A percentile compares a stretch with the other conserved stretches of the same genome.
Evolutionary conservation across 2,888 invertebrate genomes (phyloP).

Genomic region (Embidobia sp.): DNA sequence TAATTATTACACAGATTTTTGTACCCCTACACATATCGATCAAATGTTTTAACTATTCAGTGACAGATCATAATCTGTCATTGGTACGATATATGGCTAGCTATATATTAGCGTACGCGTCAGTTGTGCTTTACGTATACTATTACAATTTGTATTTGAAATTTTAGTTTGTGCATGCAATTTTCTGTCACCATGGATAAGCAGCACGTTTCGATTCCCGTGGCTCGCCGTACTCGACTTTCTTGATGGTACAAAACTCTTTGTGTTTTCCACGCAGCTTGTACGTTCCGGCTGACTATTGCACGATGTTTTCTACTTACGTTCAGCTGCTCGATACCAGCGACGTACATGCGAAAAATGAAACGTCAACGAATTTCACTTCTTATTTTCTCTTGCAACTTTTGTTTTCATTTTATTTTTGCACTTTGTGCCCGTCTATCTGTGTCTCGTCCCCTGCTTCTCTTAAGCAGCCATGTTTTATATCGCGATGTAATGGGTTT

Average conservation of each 20-base stretch:
- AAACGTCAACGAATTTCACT: conserved; percentile 65
- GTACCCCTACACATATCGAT: too few relatives aligned
- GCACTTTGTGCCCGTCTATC: conserved; percentile 28
- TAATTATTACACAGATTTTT: too few relatives aligned
- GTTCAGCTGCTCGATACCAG: conserved; percentile 52
- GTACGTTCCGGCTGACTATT: conserved; percentile 56
- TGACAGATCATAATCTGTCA: too few relatives aligned
- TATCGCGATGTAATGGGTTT: conserved; percentile 31
- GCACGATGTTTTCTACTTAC: conserved; percentile 63
- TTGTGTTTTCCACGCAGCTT: conserved; percentile 40
- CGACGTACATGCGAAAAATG: conserved; percentile 62
- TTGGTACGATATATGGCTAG: too few relatives aligned
- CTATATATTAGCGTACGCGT: too few relatives aligned
- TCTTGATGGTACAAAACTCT: conserved; percentile 71
- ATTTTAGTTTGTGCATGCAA: too few relatives aligned
- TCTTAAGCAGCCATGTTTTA: conserved; percentile 26
- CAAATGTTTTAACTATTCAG: too few relatives aligned
- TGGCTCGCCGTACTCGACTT: conserved; percentile 49
- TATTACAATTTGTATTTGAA: too few relatives aligned
- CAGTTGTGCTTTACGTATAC: too few relatives aligned
- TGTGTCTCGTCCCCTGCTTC: conserved; percentile 14
- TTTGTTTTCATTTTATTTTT: conserved; percentile 63
- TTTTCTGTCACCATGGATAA: too few relatives aligned
- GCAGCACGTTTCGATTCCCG: conserved; percentile 46
- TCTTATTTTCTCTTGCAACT: conserved; percentile 48